Conservation (phyloP, 2,113 vertebrate species). For the Lontra canadensis region DNA sequence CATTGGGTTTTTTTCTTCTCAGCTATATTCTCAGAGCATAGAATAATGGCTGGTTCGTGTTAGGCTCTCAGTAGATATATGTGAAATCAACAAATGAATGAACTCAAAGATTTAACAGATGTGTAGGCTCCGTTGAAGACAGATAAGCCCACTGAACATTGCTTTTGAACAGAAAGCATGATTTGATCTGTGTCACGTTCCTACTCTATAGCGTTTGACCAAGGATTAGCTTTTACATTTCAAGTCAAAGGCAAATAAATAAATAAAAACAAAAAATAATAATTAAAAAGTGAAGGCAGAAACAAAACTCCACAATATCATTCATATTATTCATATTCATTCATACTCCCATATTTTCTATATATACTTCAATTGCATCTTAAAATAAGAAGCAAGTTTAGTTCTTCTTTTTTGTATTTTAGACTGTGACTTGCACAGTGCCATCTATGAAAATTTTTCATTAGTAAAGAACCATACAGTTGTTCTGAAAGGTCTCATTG, state of each 20-base stretch:
- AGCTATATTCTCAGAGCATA: neutral
- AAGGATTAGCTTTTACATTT: neutral
- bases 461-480: neutral
- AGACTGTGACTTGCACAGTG: neutral
- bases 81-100: neutral
- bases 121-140: neutral
- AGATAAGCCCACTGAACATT: neutral
- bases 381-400: neutral
- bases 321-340: neutral
- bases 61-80: neutral
- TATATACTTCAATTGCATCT: neutral
- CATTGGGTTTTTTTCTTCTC: neutral
- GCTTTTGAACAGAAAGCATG: neutral
- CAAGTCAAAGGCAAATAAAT: neutral
- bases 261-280: neutral
- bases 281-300: neutral
- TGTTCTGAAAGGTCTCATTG: neutral
- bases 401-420: neutral
- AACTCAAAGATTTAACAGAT: neutral
- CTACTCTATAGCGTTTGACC: neutral
- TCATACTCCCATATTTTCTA: neutral
- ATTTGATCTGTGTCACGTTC: neutral
- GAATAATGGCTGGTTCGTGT: neutral
- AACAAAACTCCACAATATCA: neutral
- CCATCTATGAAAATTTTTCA: neutral